Evolutionary conservation across 2,888 invertebrate genomes (phyloP).

Genomic region (Ellobium chinense): DNA sequence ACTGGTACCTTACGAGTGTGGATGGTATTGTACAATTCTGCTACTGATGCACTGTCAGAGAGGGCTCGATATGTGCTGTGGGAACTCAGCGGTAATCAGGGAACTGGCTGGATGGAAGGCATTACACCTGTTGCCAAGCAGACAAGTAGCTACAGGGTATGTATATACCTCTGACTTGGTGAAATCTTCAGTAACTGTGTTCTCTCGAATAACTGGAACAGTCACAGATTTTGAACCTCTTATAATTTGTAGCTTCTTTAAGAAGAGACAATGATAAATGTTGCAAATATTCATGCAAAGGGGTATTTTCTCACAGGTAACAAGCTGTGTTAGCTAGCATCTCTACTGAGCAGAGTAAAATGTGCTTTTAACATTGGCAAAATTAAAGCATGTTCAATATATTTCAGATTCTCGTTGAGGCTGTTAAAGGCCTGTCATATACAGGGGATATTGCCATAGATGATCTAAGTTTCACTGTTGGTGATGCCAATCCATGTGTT

Average conservation of each 20-base stretch:
- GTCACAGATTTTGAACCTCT: too few species aligned
- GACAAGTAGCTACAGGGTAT: slow-evolving; percentile 28
- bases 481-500: background rate
- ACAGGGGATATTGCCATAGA: slow-evolving; percentile 76
- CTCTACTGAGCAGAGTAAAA: too few species aligned
- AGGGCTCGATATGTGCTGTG: slow-evolving; percentile 20
- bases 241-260: too few species aligned
- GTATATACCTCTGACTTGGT: too few species aligned
- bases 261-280: too few species aligned
- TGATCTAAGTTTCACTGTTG: slow-evolving; percentile 65
- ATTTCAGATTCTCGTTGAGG: slow-evolving; percentile 74
- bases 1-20: slow-evolving; percentile 68
- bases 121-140: slow-evolving; percentile 51
- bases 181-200: too few species aligned
- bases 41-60: slow-evolving; percentile 23
- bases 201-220: too few species aligned
- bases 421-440: slow-evolving; percentile 64
- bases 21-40: slow-evolving; percentile 34
- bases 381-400: slow-evolving; percentile 32
- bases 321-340: too few species aligned
- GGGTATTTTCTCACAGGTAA: too few species aligned
- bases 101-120: slow-evolving; percentile 63
- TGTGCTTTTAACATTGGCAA: too few species aligned
- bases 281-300: too few species aligned
- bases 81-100: slow-evolving; percentile 62